These are phyloP conservation scores for Cryptoleucopteryx plumbea DNA, from an alignment of 2,113 vertebrate species.

Conservation along the genomic window DNA sequence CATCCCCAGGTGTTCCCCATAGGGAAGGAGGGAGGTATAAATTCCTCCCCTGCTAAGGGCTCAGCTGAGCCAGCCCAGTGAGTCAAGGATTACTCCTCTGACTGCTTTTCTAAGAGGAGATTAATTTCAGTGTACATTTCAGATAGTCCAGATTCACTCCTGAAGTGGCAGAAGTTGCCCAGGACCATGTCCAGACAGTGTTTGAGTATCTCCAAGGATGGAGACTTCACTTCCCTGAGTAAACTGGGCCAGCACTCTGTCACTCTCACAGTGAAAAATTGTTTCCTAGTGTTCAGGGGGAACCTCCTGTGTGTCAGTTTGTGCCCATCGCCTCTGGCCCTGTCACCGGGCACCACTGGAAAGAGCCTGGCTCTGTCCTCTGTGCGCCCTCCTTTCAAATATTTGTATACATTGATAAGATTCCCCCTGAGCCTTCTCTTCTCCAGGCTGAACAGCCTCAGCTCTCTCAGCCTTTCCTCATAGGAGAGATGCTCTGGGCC, in stretches of 20 bases:
- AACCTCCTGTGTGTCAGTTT: background rate
- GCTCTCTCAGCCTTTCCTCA: background rate
- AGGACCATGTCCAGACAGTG: fast-evolving
- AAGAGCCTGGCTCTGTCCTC: background rate
- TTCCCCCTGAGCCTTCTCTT: background rate
- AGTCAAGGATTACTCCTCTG: conserved; percentile 57
- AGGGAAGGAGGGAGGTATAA: conserved; percentile 18
- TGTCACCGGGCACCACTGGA: background rate
- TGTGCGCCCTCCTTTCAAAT: background rate
- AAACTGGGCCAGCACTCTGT: background rate
- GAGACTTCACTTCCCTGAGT: background rate
- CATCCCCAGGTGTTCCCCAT: background rate
- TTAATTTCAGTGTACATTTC: conserved; percentile 54
- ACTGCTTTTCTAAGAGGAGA: conserved; percentile 30
- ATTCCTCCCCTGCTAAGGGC: background rate
- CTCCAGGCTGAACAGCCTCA: background rate
- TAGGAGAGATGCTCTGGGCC: background rate
- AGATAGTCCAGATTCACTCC: conserved; percentile 33
- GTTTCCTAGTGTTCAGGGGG: background rate
- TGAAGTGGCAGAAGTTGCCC: background rate
- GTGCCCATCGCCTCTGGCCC: too few relatives aligned
- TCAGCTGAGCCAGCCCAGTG: conserved; percentile 5
- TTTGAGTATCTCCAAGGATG: background rate
- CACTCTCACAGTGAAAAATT: background rate
- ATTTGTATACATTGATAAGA: background rate